phyloP scores from a whole-genome alignment of 2,797 vertebrate genomes.

The Zenarchopterus dispar region DNA sequence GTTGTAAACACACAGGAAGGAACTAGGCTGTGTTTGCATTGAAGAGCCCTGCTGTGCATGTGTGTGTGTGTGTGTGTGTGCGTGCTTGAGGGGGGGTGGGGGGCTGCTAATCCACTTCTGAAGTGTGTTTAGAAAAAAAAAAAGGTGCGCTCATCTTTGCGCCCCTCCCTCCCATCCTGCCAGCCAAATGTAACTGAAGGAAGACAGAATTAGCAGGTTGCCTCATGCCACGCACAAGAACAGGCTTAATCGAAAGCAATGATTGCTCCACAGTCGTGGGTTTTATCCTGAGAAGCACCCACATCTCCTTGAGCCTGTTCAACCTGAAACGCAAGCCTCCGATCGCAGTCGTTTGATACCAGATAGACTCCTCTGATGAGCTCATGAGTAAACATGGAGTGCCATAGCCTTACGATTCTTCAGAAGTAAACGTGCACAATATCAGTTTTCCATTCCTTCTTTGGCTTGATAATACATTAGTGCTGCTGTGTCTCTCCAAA shows the following conservation, averaged over 20 bases:
- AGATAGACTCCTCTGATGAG: conserved; percentile 36
- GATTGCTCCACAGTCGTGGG: conserved; percentile 8
- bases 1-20: conserved; percentile 74
- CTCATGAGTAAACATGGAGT: conserved; percentile 72
- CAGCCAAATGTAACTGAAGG: conserved; percentile 29
- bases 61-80: background rate
- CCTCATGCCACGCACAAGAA: conserved; percentile 19
- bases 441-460: conserved; percentile 78
- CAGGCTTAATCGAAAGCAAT: conserved; percentile 10
- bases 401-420: conserved; percentile 64
- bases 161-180: conserved; percentile 21
- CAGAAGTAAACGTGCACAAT: conserved; percentile 57
- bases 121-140: conserved; percentile 62
- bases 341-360: conserved; percentile 40
- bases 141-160: conserved; percentile 54
- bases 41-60: conserved; percentile 41
- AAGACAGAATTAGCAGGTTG: conserved; percentile 61
- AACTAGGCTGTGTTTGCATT: conserved; percentile 69
- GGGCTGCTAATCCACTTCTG: conserved; percentile 67
- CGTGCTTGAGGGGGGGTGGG: conserved; percentile 6
- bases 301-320: conserved; percentile 66
- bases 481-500: conserved; percentile 53
- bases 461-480: conserved; percentile 58
- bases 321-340: conserved; percentile 74
- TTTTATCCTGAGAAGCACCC: conserved; percentile 46